Percentiles rank a stretch among this genome's conserved stretches.
Conservation (phyloP, 2,797 vertebrate genomes). For the Heliangelus exortis region DNA sequence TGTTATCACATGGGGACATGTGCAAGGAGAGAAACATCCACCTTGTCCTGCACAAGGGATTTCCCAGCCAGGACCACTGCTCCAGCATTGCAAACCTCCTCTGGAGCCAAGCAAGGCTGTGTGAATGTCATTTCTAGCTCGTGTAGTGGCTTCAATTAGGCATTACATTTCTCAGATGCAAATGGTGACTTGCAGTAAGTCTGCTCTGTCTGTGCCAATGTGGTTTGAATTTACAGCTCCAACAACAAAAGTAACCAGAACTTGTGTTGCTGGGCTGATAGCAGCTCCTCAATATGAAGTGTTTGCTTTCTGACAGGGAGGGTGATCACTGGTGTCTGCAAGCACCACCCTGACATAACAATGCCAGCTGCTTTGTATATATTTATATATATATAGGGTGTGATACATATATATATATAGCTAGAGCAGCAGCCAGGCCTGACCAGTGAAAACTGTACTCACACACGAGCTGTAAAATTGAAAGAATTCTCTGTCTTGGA, state of each 20-base stretch:
- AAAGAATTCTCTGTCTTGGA: not conserved
- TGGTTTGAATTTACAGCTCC: constrained; percentile 23
- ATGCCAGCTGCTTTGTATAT: not conserved
- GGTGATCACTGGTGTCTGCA: not conserved
- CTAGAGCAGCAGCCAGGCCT: not conserved
- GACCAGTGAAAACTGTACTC: not conserved
- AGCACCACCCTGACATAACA: not conserved
- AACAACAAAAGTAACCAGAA: not conserved
- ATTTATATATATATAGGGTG: not conserved
- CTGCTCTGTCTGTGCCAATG: not conserved
- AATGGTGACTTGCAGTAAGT: not conserved
- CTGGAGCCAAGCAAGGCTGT: not conserved
- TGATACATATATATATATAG: too few relatives aligned
- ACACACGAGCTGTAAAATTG: not conserved
- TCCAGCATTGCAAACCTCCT: not conserved
- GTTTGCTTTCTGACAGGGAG: not conserved
- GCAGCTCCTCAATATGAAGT: not conserved
- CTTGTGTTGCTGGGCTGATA: not conserved
- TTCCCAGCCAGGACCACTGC: not conserved
- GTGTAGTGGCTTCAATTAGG: constrained; percentile 22
- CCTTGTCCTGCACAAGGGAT: not conserved
- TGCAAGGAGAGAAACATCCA: not conserved
- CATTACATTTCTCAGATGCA: not conserved
- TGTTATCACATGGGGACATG: not conserved
- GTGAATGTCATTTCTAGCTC: not conserved